phyloP scores from a whole-genome alignment of 1,140 invertebrate species.

The Drosophila bipectinata region DNA sequence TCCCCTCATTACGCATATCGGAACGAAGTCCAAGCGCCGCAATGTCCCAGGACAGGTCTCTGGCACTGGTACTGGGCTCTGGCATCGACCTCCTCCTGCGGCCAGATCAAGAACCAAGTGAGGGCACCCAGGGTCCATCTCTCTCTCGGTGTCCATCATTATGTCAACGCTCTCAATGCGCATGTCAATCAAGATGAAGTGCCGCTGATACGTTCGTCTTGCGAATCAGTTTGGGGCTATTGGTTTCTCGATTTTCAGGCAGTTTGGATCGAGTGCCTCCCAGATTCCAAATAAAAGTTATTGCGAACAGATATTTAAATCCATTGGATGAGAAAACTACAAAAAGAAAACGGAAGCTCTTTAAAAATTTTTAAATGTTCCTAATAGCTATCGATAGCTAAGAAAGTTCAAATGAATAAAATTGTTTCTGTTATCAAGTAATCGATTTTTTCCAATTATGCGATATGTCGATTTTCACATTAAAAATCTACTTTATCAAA shows the following conservation, averaged over 20 bases:
- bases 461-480: too few relatives aligned
- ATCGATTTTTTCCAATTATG: too few relatives aligned
- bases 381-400: too few relatives aligned
- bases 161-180: constrained; percentile 83
- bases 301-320: not conserved
- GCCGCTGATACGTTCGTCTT: constrained; percentile 70
- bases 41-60: constrained; percentile 43
- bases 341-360: too few relatives aligned
- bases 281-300: constrained; percentile 4
- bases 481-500: too few relatives aligned
- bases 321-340: too few relatives aligned
- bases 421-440: too few relatives aligned
- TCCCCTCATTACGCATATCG: constrained; percentile 75
- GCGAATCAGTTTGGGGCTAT: not conserved
- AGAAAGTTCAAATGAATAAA: too few relatives aligned
- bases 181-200: constrained; percentile 84
- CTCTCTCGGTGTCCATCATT: constrained; percentile 83
- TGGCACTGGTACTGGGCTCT: not conserved
- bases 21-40: constrained; percentile 37
- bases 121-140: constrained; percentile 30
- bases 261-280: not conserved
- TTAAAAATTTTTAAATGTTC: too few relatives aligned
- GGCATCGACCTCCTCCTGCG: constrained; percentile 30
- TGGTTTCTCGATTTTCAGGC: not conserved
- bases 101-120: constrained; percentile 36